Evolutionary conservation across 2,113 vertebrate species (phyloP).

Genomic region (Pipa parva): DNA sequence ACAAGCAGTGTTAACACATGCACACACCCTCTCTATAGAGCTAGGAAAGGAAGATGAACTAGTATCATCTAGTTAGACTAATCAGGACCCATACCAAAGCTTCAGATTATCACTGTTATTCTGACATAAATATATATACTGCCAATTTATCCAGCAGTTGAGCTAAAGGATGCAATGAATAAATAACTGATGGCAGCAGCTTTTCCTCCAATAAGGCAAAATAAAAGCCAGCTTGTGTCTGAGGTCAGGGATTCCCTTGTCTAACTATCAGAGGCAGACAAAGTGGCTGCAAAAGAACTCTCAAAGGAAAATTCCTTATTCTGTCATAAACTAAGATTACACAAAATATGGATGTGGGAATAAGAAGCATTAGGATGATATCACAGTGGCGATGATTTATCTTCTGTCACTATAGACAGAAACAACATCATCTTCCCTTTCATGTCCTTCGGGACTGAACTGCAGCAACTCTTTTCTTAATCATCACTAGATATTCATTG

Average conservation of each 20-base stretch:
- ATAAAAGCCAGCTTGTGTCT: background rate
- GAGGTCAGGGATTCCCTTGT: conserved; percentile 5
- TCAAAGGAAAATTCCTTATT: background rate
- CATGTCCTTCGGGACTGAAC: background rate
- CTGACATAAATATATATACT: background rate
- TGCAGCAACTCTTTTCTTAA: background rate
- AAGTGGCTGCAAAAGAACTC: background rate
- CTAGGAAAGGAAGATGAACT: too few relatives aligned
- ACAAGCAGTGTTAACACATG: background rate
- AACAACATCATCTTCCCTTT: background rate
- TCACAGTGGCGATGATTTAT: conserved; percentile 26
- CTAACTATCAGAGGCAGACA: conserved; percentile 3
- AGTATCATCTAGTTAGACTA: too few relatives aligned
- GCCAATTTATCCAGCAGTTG: background rate
- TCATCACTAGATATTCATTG: background rate
- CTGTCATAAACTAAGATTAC: background rate
- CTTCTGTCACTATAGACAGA: fast-evolving
- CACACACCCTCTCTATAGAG: background rate
- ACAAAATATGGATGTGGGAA: conserved; percentile 40
- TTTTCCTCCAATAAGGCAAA: background rate
- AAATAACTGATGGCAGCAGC: background rate
- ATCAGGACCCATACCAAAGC: too few relatives aligned
- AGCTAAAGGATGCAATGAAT: conserved; percentile 5
- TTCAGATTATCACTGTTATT: too few relatives aligned
- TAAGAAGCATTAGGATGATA: background rate